These are phyloP conservation scores for Rhadinocentrus ornatus DNA, from an alignment of 2,797 vertebrate genomes.

Conservation along the genomic window DNA sequence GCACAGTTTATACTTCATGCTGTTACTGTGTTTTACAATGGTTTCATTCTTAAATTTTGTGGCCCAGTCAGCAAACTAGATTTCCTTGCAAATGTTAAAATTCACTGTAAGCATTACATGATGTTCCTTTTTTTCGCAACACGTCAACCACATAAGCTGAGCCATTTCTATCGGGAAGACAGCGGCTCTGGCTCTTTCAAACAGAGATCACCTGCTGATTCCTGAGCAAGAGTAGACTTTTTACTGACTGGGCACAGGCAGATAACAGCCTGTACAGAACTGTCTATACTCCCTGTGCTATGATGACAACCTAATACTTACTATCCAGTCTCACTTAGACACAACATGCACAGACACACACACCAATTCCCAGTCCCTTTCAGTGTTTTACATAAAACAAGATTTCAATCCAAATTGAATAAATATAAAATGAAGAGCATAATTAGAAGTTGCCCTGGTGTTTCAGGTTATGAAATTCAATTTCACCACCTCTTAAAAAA, in stretches of 20 bases:
- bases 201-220: conserved; percentile 7
- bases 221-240: neutral
- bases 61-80: neutral
- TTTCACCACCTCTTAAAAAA: too few relatives aligned
- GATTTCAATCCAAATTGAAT: too few relatives aligned
- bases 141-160: conserved; percentile 8
- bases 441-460: too few relatives aligned
- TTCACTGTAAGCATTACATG: neutral
- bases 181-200: neutral
- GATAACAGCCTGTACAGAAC: neutral
- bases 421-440: too few relatives aligned
- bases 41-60: conserved; percentile 4
- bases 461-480: too few relatives aligned
- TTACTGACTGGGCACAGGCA: neutral
- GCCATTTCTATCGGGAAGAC: neutral
- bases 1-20: conserved; percentile 9
- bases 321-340: neutral
- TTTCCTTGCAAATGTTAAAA: neutral
- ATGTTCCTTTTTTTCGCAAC: conserved; percentile 4
- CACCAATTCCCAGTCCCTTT: neutral
- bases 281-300: neutral
- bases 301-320: neutral
- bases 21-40: conserved; percentile 1
- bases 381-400: too few relatives aligned
- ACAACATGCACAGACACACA: neutral